Base-by-base conservation (phyloP, 2,113 vertebrate genomes). In the Cisticola juncidis region DNA sequence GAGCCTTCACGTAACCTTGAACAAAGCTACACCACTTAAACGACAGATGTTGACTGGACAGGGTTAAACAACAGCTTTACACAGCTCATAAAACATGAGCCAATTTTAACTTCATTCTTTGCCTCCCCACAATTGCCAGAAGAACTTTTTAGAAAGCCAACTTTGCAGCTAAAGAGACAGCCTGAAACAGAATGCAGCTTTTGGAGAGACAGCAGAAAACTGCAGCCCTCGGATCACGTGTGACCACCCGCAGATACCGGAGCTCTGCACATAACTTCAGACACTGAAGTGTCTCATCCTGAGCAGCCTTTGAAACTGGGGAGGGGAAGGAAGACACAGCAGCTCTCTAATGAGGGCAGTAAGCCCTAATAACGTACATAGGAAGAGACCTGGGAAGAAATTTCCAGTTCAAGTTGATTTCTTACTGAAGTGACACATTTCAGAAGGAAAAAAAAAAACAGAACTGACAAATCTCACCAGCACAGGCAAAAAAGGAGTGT, bases 51-150 rank as follows among this genome's bases (percentile, higher is more conserved):
- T 82, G 71, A 61, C 45, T 9, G 48, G 48, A 92, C 45, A 69
- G 78, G 58, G 35, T 94, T 89, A 96, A 95, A 79, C 40, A 54
- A 60, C 74, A 80, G 58, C 74, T 94, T 92, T 65, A 72, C 51
- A 72, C 24, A 81, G 79, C 47, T 74, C 88, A 48, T 19, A 69
- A 83, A 96, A 45, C 18, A 81, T 0, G 7, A 92, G 69, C 72
- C 88, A 74, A 85, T 86, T 93, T 95, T 74, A 86, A 88, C 48
- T 53, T 69, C 28, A 60, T 73, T 83, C 69, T 81, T 88, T 88
- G 44, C 47, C 42, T 83, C 69, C 51, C 38, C 64, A 86, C 38
- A 86, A 83, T 6, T 78, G 60, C 68, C 83, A 92, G 54, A 73
- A 85, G 92, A 91, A 89, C 28, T 72, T 66, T 24, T 29, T 3